Evolutionary conservation across 2,797 vertebrate genomes (phyloP).

Genomic region (Trachops cirrhosus): DNA sequence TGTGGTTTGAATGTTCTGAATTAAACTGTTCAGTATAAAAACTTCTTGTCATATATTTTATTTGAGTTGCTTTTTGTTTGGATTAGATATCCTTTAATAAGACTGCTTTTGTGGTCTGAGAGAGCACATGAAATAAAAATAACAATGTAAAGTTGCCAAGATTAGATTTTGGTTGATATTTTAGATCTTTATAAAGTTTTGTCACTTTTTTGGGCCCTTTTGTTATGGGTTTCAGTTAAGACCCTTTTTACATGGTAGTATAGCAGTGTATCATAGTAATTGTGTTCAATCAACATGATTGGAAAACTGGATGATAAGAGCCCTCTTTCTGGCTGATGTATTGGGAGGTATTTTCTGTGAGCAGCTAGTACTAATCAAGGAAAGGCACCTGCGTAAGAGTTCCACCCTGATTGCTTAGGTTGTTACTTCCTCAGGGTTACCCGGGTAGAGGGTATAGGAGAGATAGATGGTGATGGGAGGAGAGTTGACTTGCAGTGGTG

Average conservation of each 20-base stretch:
- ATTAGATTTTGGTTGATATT: not conserved
- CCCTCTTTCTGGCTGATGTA: not conserved
- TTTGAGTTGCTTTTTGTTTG: constrained; percentile 11
- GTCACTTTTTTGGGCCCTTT: not conserved
- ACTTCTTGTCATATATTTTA: constrained; percentile 3
- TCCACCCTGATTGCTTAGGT: not conserved
- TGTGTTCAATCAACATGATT: not conserved
- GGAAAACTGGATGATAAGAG: not conserved
- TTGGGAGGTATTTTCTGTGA: not conserved
- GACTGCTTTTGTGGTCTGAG: not conserved
- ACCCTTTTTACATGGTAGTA: not conserved
- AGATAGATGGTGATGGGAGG: not conserved
- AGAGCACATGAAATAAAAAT: not conserved
- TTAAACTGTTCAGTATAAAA: constrained; percentile 23
- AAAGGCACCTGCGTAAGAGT: not conserved
- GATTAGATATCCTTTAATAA: constrained; percentile 10
- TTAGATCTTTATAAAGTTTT: not conserved
- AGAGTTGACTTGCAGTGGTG: not conserved
- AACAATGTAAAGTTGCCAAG: not conserved
- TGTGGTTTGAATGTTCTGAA: constrained; percentile 42
- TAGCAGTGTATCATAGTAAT: not conserved
- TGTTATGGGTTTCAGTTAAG: not conserved
- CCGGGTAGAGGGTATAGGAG: not conserved
- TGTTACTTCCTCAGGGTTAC: not conserved
- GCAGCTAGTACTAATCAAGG: not conserved